Percentiles rank a stretch among this genome's conserved stretches.
Evolutionary conservation across 2,113 vertebrate genomes (phyloP).

Genomic region (Psittacus erithacus): DNA sequence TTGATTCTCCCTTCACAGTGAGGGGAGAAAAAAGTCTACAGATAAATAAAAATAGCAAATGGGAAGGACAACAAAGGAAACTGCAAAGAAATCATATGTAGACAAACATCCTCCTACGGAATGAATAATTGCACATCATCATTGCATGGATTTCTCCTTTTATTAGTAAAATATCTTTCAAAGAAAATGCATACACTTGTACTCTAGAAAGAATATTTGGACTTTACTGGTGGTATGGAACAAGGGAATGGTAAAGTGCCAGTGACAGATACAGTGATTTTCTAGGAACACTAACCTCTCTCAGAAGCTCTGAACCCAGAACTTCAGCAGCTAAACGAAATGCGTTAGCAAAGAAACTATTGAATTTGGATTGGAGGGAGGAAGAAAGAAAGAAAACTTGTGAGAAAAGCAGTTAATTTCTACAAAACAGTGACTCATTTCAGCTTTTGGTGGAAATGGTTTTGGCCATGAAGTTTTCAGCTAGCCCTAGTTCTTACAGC

Average conservation of each 20-base stretch:
- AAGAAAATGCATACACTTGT: not conserved
- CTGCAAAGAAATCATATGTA: not conserved
- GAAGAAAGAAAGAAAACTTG: not conserved
- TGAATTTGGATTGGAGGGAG: accelerated
- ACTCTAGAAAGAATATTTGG: not conserved
- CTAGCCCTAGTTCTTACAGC: no score
- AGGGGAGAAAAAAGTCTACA: not conserved
- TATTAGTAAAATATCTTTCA: not conserved
- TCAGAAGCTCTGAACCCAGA: not conserved
- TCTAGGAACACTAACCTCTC: not conserved
- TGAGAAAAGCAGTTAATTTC: not conserved
- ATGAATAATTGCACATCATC: not conserved
- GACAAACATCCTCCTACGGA: not conserved
- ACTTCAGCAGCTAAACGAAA: not conserved
- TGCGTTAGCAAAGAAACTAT: accelerated
- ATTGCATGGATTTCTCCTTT: not conserved
- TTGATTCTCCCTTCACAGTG: not conserved
- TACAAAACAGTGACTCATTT: not conserved
- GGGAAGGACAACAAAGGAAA: not conserved
- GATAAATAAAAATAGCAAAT: conserved; percentile 13
- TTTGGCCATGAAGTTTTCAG: not conserved
- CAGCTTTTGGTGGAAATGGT: accelerated
- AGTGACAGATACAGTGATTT: not conserved
- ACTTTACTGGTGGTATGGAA: not conserved
- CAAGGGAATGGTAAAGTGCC: not conserved